Evolutionary conservation across 2,113 vertebrate species (phyloP).

Genomic region (Pungitius pungitius): DNA sequence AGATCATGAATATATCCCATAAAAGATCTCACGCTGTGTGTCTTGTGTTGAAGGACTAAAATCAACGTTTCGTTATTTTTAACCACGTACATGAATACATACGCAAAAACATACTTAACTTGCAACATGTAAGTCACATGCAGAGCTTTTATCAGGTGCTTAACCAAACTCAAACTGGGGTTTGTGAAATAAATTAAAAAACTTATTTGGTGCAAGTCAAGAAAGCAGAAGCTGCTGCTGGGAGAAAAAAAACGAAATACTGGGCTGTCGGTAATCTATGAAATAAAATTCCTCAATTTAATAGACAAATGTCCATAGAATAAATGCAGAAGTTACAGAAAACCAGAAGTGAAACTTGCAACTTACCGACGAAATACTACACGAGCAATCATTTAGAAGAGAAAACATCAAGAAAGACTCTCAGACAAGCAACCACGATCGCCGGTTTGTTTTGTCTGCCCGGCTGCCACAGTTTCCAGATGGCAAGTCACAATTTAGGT

Average conservation of each 20-base stretch:
- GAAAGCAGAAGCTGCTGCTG: neutral
- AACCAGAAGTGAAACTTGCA: neutral
- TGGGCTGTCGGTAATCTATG: neutral
- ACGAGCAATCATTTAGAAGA: neutral
- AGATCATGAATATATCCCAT: neutral
- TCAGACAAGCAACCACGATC: neutral
- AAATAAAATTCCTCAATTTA: neutral
- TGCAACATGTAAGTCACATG: too few species aligned
- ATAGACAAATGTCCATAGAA: neutral
- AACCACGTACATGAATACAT: neutral
- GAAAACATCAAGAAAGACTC: neutral
- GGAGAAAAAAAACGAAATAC: neutral
- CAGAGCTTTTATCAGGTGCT: too few species aligned
- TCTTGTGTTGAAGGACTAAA: too few species aligned
- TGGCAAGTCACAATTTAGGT: slow-evolving; percentile 41
- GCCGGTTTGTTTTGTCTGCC: too few species aligned
- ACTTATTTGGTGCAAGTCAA: neutral
- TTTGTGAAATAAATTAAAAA: slow-evolving; percentile 17
- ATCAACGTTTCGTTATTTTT: neutral
- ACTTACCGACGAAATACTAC: neutral
- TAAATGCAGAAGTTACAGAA: neutral
- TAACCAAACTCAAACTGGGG: neutral
- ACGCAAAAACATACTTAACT: too few species aligned
- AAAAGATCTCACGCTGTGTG: neutral
- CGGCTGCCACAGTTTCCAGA: slow-evolving; percentile 26